These are phyloP conservation scores for Lophotis ruficrista DNA, from an alignment of 2,113 vertebrate genomes.

Conservation along the genomic window DNA sequence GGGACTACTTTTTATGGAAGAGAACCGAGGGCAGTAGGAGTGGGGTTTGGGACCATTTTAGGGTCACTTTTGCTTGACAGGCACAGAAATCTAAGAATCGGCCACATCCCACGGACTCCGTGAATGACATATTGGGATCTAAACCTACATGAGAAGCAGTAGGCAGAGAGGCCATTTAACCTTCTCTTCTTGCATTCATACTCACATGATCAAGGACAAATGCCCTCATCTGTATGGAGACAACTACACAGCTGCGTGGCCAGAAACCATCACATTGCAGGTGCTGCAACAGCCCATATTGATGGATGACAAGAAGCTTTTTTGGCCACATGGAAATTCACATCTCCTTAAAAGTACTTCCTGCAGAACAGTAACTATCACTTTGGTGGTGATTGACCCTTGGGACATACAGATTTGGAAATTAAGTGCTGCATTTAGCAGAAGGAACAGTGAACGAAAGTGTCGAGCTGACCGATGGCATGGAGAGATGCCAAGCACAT, in stretches of 20 bases:
- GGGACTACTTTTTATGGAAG: not conserved
- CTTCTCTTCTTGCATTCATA: not conserved
- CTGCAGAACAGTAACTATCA: not conserved
- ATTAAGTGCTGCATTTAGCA: not conserved
- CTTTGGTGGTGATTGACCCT: not conserved
- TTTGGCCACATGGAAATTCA: not conserved
- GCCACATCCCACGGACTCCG: not conserved
- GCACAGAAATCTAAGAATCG: not conserved
- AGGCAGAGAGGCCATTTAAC: not conserved
- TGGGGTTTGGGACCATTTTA: not conserved
- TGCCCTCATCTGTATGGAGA: not conserved
- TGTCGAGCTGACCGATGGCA: not conserved
- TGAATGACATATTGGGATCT: not conserved
- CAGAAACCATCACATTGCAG: not conserved
- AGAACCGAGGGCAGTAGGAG: not conserved
- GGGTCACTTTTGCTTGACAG: not conserved
- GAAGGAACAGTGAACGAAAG: not conserved
- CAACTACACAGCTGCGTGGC: fast-evolving
- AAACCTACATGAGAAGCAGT: not conserved
- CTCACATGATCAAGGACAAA: fast-evolving
- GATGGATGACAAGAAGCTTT: not conserved
- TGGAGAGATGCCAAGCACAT: not conserved
- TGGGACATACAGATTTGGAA: constrained; percentile 13
- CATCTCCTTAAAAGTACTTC: not conserved
- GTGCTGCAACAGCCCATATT: not conserved